Evolutionary conservation across 2,113 vertebrate genomes (phyloP), one percentile per base, ranked within the genome.

Genomic region (Chrysochloris asiatica): DNA sequence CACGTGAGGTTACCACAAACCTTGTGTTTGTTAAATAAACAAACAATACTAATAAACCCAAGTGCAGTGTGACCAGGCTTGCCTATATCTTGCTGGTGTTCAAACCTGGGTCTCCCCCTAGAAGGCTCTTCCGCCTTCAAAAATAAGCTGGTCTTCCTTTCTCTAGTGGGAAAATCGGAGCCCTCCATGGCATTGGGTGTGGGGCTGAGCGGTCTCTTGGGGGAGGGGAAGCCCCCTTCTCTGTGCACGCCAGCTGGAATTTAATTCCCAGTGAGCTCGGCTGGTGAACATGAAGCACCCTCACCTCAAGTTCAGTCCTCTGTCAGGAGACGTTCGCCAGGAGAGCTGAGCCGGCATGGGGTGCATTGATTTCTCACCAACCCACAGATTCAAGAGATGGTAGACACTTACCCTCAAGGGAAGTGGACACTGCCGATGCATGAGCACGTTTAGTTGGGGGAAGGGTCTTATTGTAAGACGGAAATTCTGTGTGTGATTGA

Each of bases 281-380:
- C 90, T 92, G 93, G 86, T 61, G n/a, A 56, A 86, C 83, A 41
- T 36, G 36, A 8, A 13, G 86, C 22, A 65, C 47, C n/a, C n/a
- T n/a, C n/a, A n/a, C n/a, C 63, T 50, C 95, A 84, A 90, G 95
- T 95, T 89, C 94, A 90, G 71, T 93, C 94, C 94, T 89, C 86
- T 96, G 80, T 92, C 28, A 65, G 92, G 86, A 94, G 94, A 87
- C 93, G 89, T 93, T 94, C 91, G 67, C 89, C 48, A 8, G 80
- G 80, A 95, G 92, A 96, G 95, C 93, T 93, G 95, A 96, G 93
- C 24, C 9, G 67, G 26, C 30, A 61, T 43, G 76, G 86, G 73
- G 30, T 85, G 93, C 83, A 95, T 96, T 94, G 93, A 94, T 86
- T 95, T 95, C 88, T 89, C 73, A 88, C 56, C 83, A 95, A 89